phyloP scores from a whole-genome alignment of 2,888 invertebrate genomes.

The Cephus nigrinus region DNA sequence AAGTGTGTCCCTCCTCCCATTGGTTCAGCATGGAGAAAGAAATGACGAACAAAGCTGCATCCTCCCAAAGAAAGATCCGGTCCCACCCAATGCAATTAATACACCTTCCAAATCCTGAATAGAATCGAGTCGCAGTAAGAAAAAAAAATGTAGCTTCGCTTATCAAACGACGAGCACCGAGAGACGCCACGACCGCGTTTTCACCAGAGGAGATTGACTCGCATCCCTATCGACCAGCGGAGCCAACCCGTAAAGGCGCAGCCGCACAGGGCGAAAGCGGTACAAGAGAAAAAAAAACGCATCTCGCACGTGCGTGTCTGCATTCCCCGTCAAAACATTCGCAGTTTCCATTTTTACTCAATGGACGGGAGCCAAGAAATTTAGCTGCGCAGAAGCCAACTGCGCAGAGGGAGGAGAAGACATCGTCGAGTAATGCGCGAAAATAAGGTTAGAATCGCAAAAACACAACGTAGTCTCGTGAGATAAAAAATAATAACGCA shows the following conservation, averaged over 20 bases:
- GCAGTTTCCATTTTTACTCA: background rate
- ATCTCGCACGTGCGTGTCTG: background rate
- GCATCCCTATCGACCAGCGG: constrained; percentile 32
- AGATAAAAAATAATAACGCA: background rate
- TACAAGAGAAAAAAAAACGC: background rate
- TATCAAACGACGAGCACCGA: background rate
- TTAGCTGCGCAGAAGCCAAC: background rate
- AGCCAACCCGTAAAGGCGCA: constrained; percentile 19
- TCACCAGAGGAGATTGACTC: background rate
- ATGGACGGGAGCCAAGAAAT: background rate
- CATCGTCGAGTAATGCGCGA: background rate
- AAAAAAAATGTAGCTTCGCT: background rate
- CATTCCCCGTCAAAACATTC: background rate
- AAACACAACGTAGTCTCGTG: background rate
- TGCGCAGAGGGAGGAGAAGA: background rate
- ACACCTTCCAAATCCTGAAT: background rate
- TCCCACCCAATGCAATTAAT: background rate
- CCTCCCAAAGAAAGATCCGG: background rate
- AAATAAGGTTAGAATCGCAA: background rate
- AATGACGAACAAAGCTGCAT: background rate
- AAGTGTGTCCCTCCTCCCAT: background rate
- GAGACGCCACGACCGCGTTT: background rate
- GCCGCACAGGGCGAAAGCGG: constrained; percentile 8
- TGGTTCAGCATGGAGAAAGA: background rate
- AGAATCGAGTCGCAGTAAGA: background rate